Evolutionary conservation across 2,113 vertebrate species (phyloP).

Genomic region (Campylomormyrus tamandua): DNA sequence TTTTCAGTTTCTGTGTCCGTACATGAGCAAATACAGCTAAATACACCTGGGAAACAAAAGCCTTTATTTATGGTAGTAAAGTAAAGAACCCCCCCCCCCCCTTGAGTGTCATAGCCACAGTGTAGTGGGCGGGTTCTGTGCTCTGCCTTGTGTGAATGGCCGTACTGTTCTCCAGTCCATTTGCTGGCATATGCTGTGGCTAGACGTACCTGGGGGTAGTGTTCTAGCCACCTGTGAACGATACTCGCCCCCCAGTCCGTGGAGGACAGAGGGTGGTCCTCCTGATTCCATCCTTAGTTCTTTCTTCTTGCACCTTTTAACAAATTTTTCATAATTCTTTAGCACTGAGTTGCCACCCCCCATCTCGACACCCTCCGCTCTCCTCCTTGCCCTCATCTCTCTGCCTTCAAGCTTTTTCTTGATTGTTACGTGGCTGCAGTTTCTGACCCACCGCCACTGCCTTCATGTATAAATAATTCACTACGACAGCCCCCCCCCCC

Average conservation of each 20-base stretch:
- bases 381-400: not conserved
- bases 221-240: conserved; percentile 7
- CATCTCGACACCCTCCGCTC: not conserved
- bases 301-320: conserved; percentile 20
- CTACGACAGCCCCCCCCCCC: conserved; percentile 31
- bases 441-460: conserved; percentile 21
- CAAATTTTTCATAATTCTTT: not conserved
- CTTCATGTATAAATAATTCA: conserved; percentile 60
- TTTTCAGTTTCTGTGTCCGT: not conserved
- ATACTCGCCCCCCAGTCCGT: not conserved
- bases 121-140: conserved; percentile 20
- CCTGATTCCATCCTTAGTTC: not conserved
- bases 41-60: not conserved
- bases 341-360: not conserved
- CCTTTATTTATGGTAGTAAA: not conserved
- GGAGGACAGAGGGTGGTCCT: not conserved
- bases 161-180: conserved; percentile 24
- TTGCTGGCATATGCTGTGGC: not conserved
- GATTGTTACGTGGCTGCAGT: not conserved
- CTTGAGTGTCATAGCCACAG: conserved; percentile 5
- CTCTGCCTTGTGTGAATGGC: conserved; percentile 19
- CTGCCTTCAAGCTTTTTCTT: no score
- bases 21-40: not conserved
- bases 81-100: not conserved
- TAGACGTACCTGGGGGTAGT: conserved; percentile 14